Evolutionary conservation across 2,113 vertebrate species (phyloP).

Genomic region (Peromyscus leucopus): DNA sequence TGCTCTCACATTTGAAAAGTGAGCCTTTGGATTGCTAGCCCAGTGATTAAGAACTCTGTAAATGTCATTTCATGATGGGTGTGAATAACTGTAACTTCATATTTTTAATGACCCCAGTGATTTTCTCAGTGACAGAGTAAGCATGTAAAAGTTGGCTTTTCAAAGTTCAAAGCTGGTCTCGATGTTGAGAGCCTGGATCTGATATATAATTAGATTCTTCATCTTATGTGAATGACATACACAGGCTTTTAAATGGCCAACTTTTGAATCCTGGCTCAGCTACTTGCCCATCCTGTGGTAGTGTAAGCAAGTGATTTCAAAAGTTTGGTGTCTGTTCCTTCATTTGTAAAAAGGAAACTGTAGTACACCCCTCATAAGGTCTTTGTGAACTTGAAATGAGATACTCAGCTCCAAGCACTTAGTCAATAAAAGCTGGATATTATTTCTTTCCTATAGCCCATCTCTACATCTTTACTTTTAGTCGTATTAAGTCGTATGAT

Average conservation of each 20-base stretch:
- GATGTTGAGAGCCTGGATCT: not conserved
- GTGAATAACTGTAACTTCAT: slow-evolving; percentile 49
- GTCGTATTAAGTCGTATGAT: not conserved
- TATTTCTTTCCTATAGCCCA: not conserved
- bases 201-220: not conserved
- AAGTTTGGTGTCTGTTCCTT: slow-evolving; percentile 31
- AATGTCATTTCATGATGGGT: slow-evolving; percentile 59
- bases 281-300: not conserved
- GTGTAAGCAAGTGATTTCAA: not conserved
- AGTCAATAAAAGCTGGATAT: not conserved
- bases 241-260: not conserved
- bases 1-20: slow-evolving; percentile 61
- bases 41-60: slow-evolving; percentile 46
- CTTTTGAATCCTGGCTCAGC: not conserved
- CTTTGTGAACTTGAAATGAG: slow-evolving; percentile 44
- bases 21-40: slow-evolving; percentile 6
- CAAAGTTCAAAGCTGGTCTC: slow-evolving; percentile 40
- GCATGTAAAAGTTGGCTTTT: slow-evolving; percentile 60
- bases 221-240: not conserved
- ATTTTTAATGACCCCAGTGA: not conserved
- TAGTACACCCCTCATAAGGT: not conserved
- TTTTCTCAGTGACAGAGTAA: not conserved
- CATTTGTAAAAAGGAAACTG: slow-evolving; percentile 35
- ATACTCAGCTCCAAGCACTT: slow-evolving; percentile 28
- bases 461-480: not conserved